Conservation (phyloP, 2,888 invertebrate genomes). For the Pegoplata infirma region DNA sequence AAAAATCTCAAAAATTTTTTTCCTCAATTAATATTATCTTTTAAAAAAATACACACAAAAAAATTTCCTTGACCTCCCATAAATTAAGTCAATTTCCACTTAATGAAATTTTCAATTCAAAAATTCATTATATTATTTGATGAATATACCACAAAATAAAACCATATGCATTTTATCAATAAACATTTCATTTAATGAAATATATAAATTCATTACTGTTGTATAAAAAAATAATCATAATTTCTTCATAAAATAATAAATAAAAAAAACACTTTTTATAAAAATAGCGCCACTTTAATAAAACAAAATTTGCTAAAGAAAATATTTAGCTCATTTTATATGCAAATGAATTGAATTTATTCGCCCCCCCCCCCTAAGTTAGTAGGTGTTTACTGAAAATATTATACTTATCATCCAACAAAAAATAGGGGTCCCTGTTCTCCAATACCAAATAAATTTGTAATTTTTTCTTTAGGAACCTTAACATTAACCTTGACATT, state of each 20-base stretch:
- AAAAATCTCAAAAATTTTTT: neutral
- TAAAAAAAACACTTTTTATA: slow-evolving; percentile 3
- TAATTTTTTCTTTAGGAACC: neutral
- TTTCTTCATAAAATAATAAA: slow-evolving; percentile 31
- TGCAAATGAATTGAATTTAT: neutral
- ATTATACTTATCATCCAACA: too few species aligned
- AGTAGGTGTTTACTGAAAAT: neutral
- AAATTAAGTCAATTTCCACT: slow-evolving; percentile 39
- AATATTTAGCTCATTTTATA: slow-evolving; percentile 1
- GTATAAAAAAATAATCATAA: slow-evolving; percentile 20
- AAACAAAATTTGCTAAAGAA: slow-evolving; percentile 13
- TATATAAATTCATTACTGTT: neutral
- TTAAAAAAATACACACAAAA: too few species aligned
- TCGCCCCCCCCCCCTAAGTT: too few species aligned
- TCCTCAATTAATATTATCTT: too few species aligned
- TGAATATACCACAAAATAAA: neutral
- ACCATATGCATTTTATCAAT: slow-evolving; percentile 47
- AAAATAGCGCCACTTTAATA: slow-evolving; percentile 25
- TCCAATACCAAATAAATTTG: too few species aligned
- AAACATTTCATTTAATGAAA: slow-evolving; percentile 43
- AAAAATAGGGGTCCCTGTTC: neutral
- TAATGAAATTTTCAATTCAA: slow-evolving; percentile 18
- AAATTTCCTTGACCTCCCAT: slow-evolving; percentile 36
- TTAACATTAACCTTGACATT: slow-evolving; percentile 48
- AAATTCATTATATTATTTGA: neutral